Evolutionary conservation across 2,888 invertebrate species (phyloP), one percentile per base, ranked within the genome.

Genomic region (Amphipoea lucens): DNA sequence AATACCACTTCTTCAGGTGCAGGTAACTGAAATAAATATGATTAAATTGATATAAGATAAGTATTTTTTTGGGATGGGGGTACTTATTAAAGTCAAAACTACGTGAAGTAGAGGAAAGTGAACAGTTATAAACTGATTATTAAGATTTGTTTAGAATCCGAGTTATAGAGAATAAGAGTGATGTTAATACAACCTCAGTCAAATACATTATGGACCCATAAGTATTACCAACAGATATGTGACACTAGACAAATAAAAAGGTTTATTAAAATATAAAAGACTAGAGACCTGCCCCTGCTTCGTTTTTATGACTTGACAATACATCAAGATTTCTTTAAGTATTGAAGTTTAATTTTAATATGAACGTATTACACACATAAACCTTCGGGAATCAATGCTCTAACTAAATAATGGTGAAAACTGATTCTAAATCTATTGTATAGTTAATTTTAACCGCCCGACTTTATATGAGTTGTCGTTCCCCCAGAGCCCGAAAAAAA

Each of bases 1-100:
- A 98, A 93, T 4, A 98, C 98, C 78, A 98, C 94, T 93, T 98
- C 97, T 71, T 97, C 95, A 40, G 94, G 92, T 65, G 94, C 86
- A 81, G 92, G 90, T 81, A 94, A 85, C 97, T 97, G 91, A 71
- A 97, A 96, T 79, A 85, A 88, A 89, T 17, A 17, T n/a, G n/a
- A 48, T 14, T 65, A 66, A 57, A 54, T 68, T 14, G 9, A 62
- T 42, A 14, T 23, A 5, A 40, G 5, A 66, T 45, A 6, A 76
- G 17, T 65, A 7, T n/a, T 54, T 71, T 76, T 48, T 48, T 12
- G 48, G 20, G 12, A 14, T 7, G 12, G 4, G 20, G 29, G 54
- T 23, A 54, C 20, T 54, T 48, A 68, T 68, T 48, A 69, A 69
- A 36, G 2, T 51, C 20, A 4, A 14, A 69, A 36, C 14, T 20